These are phyloP conservation scores for Drosophila nigricruria DNA, from an alignment of 2,888 invertebrate genomes.

Conservation along the genomic window DNA sequence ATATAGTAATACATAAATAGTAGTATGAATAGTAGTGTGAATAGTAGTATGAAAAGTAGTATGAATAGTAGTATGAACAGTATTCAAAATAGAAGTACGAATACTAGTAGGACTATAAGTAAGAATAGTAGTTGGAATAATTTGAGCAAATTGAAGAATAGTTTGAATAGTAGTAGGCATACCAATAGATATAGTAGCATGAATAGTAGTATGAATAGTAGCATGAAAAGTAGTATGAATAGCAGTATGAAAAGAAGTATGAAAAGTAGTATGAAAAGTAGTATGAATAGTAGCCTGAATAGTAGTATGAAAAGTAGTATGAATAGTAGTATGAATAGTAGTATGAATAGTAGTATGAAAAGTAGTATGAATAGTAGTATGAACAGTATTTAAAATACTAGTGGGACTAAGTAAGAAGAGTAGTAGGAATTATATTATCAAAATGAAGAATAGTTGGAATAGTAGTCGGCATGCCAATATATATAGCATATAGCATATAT, in stretches of 20 bases:
- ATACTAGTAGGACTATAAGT: background rate
- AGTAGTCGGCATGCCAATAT: no score
- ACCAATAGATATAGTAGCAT: background rate
- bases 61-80: background rate
- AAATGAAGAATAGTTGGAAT: background rate
- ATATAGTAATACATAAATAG: background rate
- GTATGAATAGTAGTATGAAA: background rate
- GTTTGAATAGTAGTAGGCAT: background rate
- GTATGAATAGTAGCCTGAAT: background rate
- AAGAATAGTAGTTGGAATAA: background rate
- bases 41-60: background rate
- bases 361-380: background rate
- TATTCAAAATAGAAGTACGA: background rate
- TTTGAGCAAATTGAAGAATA: background rate
- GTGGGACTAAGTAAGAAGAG: no score
- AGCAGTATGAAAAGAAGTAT: background rate
- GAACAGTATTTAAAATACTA: no score
- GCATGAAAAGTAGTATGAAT: background rate
- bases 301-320: no score
- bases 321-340: background rate
- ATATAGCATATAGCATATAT: no score
- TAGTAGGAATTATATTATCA: no score
- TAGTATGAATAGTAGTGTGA: background rate
- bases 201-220: background rate
- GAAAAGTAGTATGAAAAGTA: no score